phyloP scores from a whole-genome alignment of 2,888 invertebrate genomes.

The Hoplodrina ambigua region DNA sequence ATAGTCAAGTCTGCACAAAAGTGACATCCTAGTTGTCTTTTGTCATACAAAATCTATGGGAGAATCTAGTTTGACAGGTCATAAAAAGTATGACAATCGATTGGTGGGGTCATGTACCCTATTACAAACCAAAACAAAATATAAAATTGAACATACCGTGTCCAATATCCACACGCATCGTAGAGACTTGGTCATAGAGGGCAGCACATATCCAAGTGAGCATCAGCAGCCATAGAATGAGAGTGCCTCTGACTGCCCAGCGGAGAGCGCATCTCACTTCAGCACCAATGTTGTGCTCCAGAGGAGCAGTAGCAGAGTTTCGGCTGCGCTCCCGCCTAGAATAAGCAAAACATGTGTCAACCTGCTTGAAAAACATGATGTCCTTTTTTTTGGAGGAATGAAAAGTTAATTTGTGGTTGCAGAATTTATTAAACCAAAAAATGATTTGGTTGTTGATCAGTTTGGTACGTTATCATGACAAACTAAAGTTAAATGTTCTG shows the following conservation, averaged over 20 bases:
- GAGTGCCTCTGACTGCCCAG: conserved; percentile 85
- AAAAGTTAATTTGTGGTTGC: background rate
- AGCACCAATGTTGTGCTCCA: conserved; percentile 78
- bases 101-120: no score
- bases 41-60: no score
- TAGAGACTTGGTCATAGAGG: conserved; percentile 84
- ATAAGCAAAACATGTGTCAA: conserved; percentile 10
- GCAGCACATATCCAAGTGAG: conserved; percentile 88
- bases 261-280: conserved; percentile 83
- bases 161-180: conserved; percentile 78
- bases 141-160: conserved; percentile 73
- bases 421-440: background rate
- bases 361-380: no score
- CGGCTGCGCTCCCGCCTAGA: conserved; percentile 82
- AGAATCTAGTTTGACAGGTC: no score
- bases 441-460: background rate
- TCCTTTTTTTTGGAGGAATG: no score
- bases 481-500: background rate
- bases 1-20: no score
- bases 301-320: conserved; percentile 58
- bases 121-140: background rate
- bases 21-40: no score
- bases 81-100: no score
- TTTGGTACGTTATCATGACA: background rate
- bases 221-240: conserved; percentile 86